These are phyloP conservation scores for Umimayanthus chanpuru DNA, from an alignment of 92 coral and sea anemone species.

Conservation along the genomic window DNA sequence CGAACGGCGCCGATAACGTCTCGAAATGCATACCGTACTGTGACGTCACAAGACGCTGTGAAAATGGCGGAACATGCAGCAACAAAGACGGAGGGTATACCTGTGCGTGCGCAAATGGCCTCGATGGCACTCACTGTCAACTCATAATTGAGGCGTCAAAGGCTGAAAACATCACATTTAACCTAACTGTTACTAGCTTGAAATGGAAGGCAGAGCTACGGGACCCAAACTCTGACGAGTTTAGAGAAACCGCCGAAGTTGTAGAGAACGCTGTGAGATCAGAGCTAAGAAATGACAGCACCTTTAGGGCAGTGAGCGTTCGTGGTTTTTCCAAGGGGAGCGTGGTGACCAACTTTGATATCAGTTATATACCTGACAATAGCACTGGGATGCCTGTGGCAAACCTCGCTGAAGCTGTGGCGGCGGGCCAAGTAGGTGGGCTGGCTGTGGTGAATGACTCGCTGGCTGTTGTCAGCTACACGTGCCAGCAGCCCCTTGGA, in stretches of 20 bases:
- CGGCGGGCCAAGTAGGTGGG: conserved; percentile 49
- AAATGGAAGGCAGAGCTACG: conserved; percentile 44
- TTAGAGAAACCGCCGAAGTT: conserved; percentile 41
- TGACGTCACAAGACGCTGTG: conserved; percentile 46
- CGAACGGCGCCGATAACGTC: conserved; percentile 30
- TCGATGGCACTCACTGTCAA: conserved; percentile 47
- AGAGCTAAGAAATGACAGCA: conserved; percentile 30
- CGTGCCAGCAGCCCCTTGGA: conserved; percentile 58
- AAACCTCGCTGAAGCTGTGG: conserved; percentile 17
- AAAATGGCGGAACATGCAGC: conserved; percentile 54
- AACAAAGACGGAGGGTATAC: conserved; percentile 43
- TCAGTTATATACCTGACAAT: conserved; percentile 41
- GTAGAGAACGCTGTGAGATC: conserved; percentile 47
- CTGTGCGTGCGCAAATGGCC: conserved; percentile 47
- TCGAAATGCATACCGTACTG: conserved; percentile 59
- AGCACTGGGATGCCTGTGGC: conserved; percentile 30
- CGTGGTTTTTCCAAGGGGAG: conserved; percentile 49
- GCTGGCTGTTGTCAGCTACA: conserved; percentile 39
- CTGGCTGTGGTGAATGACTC: conserved; percentile 41
- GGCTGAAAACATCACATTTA: conserved; percentile 46
- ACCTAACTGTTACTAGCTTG: conserved; percentile 29
- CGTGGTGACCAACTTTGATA: conserved; percentile 33
- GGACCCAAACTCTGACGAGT: conserved; percentile 28
- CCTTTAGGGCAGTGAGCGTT: conserved; percentile 54
- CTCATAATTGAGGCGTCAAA: conserved; percentile 26